Base-by-base conservation (phyloP, 1,140 invertebrate genomes). In the Rhynchophorus ferrugineus region DNA sequence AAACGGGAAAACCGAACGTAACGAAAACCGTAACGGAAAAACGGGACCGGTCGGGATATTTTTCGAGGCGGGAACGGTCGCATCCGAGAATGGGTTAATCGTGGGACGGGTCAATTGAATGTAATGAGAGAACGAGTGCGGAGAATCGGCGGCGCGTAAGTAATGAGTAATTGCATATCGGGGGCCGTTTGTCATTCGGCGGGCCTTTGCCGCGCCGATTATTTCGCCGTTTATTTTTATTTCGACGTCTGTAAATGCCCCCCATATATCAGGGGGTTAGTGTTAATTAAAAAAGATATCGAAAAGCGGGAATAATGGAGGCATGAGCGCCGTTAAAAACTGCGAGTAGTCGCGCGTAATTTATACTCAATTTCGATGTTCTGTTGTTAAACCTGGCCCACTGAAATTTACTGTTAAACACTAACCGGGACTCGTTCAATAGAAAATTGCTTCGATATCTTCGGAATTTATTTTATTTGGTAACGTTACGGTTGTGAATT, bases 101-200 rank as follows among this genome's bases (percentile, higher is more conserved):
- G 38, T 44, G n/a, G n/a, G 52, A 54, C 52, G 45, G 44, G 52
- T 54, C 52, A 54, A 54, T 54, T 54, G 52, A 54, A 54, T 54
- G 22, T 54, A 54, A 54, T 39, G 52, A 55, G 46, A 44, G 34
- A 24, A 44, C 47, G 41, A 33, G 46, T 11, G 24, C 24, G 47
- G 38, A 29, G 24, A 29, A 29, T 11, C 24, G 11, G 24, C 5
- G 20, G 41, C 41, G 41, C 42, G 38, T 44, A 44, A 55, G 53
- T 50, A 57, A 57, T 57, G 55, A 57, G 55, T 57, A 57, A 57
- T 57, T 53, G 55, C 55, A 57, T 53, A 52, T 53, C 44, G 49
- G 49, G 33, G 43, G 13, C 49, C 49, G 49, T 57, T 57, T 57
- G 55, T 57, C 49, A 57, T 57, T 35, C 18, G 37, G 13, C 13